A percentile compares a stretch with the other conserved stretches of the same genome.
These are phyloP conservation scores for Parapsyche elsis DNA, from an alignment of 1,140 invertebrate species.

Conservation along the genomic window DNA sequence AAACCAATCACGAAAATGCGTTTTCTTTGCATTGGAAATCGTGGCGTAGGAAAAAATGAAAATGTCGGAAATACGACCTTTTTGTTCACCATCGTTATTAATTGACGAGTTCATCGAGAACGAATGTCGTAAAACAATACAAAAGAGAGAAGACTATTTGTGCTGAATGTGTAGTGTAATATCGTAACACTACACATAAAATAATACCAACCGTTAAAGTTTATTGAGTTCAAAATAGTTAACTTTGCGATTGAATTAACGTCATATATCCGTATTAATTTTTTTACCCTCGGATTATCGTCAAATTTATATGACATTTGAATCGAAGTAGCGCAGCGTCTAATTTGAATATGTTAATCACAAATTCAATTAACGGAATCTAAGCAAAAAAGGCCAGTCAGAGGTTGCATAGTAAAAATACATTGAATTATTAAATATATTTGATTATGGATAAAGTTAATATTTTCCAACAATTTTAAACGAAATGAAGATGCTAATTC, in stretches of 20 bases:
- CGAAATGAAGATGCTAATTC: too few relatives aligned
- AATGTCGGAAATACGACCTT: neutral
- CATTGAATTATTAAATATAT: too few relatives aligned
- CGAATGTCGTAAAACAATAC: neutral
- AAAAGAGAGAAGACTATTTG: too few relatives aligned
- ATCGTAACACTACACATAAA: too few relatives aligned
- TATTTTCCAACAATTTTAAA: too few relatives aligned
- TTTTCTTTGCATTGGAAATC: neutral
- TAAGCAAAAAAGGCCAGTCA: neutral
- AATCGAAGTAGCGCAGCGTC: neutral
- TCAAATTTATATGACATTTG: neutral
- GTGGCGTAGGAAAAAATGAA: neutral
- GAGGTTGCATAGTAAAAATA: too few relatives aligned
- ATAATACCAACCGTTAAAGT: too few relatives aligned
- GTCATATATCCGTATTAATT: too few relatives aligned
- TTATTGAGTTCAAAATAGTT: too few relatives aligned
- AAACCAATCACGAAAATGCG: constrained; percentile 29
- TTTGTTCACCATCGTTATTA: neutral
- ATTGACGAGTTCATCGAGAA: neutral
- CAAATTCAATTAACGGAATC: neutral
- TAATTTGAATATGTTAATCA: constrained; percentile 19
- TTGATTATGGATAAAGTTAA: too few relatives aligned
- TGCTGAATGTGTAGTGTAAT: neutral
- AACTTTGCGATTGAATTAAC: too few relatives aligned
- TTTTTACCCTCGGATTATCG: neutral